These are phyloP conservation scores for Catostylus mosaicus DNA, from an alignment of 30 jellyfish, hydroid and myxozoan species.

Conservation along the genomic window DNA sequence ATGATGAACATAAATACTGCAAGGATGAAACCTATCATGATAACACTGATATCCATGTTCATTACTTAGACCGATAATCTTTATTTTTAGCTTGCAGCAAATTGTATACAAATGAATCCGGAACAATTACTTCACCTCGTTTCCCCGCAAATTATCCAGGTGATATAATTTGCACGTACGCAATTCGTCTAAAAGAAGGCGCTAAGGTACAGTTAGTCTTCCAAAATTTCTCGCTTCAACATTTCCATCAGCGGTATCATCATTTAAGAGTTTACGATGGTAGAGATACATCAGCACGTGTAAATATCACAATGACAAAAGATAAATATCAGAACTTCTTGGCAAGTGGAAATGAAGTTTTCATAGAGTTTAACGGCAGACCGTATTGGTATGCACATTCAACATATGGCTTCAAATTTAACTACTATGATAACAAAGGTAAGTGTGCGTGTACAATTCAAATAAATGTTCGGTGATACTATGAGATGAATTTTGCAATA, in stretches of 20 bases:
- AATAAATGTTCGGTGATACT: too few species aligned
- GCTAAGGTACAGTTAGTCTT: neutral
- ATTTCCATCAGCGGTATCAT: neutral
- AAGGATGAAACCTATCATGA: too few species aligned
- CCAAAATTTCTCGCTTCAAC: neutral
- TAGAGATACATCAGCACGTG: neutral
- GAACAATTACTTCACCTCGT: constrained; percentile 1
- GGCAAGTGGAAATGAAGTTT: constrained; percentile 14
- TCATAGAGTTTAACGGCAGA: neutral
- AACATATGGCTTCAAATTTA: neutral
- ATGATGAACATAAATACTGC: too few species aligned
- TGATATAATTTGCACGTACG: neutral
- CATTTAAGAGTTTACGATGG: neutral
- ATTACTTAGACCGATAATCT: too few species aligned
- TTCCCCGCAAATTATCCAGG: constrained; percentile 4
- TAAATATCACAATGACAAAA: neutral
- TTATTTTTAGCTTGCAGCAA: neutral
- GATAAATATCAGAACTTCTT: neutral
- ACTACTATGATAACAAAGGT: neutral
- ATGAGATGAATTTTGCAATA: too few species aligned
- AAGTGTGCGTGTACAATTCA: too few species aligned
- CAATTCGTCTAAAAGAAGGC: neutral
- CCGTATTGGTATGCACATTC: neutral
- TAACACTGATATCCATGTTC: too few species aligned
- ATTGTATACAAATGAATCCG: neutral